Evolutionary conservation across 2,888 invertebrate genomes (phyloP).

Genomic region (Cheilosia impressa): DNA sequence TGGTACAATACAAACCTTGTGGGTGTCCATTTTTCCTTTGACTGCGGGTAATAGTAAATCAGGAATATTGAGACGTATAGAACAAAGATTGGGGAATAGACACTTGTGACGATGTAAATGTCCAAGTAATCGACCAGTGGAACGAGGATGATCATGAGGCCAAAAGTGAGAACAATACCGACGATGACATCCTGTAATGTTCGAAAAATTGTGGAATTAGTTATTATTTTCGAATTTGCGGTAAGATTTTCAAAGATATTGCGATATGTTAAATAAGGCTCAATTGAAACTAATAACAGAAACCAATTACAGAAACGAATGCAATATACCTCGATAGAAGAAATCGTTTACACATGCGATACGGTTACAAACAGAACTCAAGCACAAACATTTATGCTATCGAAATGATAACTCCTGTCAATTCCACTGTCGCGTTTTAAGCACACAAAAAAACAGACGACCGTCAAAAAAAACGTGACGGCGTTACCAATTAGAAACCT

Average conservation of each 20-base stretch:
- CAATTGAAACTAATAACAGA: too few species aligned
- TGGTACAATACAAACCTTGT: slow-evolving; percentile 87
- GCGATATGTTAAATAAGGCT: too few species aligned
- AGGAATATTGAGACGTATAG: slow-evolving; percentile 87
- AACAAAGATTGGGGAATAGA: slow-evolving; percentile 87
- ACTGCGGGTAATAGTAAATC: slow-evolving; percentile 91
- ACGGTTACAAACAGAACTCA: too few species aligned
- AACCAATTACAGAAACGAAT: too few species aligned
- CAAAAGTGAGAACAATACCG: slow-evolving; percentile 88
- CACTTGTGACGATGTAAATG: slow-evolving; percentile 88
- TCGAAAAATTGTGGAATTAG: slow-evolving; percentile 70
- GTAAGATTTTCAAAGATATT: too few species aligned
- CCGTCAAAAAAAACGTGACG: slow-evolving; percentile 7
- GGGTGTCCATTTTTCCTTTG: slow-evolving; percentile 93
- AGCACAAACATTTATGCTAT: too few species aligned
- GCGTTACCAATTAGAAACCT: background rate
- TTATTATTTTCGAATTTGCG: background rate
- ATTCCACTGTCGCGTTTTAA: background rate
- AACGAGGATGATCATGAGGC: slow-evolving; percentile 89
- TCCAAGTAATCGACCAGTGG: slow-evolving; percentile 91
- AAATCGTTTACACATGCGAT: too few species aligned
- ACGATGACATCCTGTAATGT: slow-evolving; percentile 90
- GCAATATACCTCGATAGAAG: too few species aligned
- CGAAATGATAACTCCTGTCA: too few species aligned
- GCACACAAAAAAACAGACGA: too few species aligned